Evolutionary conservation across 53 echinoderm and acorn worm species (phyloP).

Genomic region (Paracentrotus lividus): DNA sequence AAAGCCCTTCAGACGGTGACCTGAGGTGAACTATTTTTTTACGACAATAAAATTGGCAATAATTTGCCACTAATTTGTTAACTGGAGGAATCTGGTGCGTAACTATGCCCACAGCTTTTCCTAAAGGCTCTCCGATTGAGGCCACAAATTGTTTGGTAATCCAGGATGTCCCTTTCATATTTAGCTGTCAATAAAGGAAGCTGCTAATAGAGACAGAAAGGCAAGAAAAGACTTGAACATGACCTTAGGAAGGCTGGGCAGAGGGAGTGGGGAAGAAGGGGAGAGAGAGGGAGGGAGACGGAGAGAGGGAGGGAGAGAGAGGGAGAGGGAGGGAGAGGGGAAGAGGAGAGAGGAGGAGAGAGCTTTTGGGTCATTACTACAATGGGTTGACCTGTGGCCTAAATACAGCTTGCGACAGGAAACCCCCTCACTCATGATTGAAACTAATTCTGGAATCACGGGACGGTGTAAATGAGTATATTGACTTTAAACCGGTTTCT

Average conservation of each 20-base stretch:
- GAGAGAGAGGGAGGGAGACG: no score
- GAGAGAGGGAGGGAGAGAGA: neutral
- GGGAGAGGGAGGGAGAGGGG: neutral
- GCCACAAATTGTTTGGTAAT: constrained; percentile 46
- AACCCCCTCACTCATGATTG: constrained; percentile 8
- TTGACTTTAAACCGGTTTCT: no score
- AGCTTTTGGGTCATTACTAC: neutral
- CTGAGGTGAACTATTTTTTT: constrained; percentile 14
- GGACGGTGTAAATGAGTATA: neutral
- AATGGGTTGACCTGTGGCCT: constrained; percentile 21
- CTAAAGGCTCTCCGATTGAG: constrained; percentile 10
- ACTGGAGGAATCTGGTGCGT: neutral
- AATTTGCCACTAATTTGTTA: neutral
- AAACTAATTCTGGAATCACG: constrained; percentile 3
- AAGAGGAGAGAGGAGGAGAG: neutral
- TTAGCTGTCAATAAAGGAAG: constrained; percentile 58
- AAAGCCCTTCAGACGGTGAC: neutral
- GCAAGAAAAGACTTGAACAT: no score
- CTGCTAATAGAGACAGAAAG: constrained; percentile 32
- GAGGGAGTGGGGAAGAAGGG: no score
- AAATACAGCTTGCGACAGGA: constrained; percentile 32
- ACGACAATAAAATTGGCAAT: constrained; percentile 18
- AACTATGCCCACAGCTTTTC: constrained; percentile 1
- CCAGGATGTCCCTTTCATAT: constrained; percentile 50
- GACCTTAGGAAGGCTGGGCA: no score